A percentile compares a stretch with the other conserved stretches of the same genome.
Evolutionary conservation across 2,888 invertebrate genomes (phyloP).

Genomic region (Sicus ferrugineus): DNA sequence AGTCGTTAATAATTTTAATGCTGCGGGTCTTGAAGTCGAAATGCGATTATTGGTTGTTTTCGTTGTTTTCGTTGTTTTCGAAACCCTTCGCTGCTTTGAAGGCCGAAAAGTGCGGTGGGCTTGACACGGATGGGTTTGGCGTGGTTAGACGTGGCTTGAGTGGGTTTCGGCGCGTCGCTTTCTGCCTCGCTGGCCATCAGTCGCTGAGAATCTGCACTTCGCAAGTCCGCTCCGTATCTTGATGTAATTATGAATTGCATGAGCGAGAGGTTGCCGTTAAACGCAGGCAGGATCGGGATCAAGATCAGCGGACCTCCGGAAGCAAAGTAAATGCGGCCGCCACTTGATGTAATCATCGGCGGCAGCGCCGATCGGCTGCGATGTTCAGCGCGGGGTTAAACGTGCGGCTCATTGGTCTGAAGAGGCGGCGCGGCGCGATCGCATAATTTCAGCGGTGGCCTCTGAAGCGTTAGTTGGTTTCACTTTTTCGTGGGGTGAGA

Average conservation of each 20-base stretch:
- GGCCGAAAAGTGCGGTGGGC: constrained; percentile 18
- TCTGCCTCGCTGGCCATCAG: constrained; percentile 36
- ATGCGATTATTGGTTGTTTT: constrained; percentile 21
- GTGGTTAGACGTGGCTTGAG: not conserved
- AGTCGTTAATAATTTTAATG: constrained; percentile 47
- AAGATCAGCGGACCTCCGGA: constrained; percentile 55
- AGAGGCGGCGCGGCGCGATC: no score
- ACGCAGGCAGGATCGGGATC: constrained; percentile 38
- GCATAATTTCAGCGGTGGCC: no score
- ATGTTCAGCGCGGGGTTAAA: constrained; percentile 16
- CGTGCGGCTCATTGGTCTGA: no score
- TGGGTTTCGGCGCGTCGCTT: constrained; percentile 13
- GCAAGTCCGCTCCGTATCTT: constrained; percentile 50
- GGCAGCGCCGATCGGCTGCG: constrained; percentile 3
- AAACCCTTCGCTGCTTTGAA: not conserved
- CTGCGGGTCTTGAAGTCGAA: constrained; percentile 43
- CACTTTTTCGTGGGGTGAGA: no score
- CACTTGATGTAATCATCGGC: constrained; percentile 12
- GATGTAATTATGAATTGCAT: constrained; percentile 58
- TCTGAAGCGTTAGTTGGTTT: no score
- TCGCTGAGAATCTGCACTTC: constrained; percentile 30
- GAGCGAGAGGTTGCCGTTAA: constrained; percentile 11
- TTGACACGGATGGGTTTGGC: not conserved
- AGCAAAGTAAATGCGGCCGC: constrained; percentile 46
- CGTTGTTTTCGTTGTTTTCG: constrained; percentile 14